Evolutionary conservation across 2,797 vertebrate genomes (phyloP).

Genomic region (Arrhamphus sclerolepis): DNA sequence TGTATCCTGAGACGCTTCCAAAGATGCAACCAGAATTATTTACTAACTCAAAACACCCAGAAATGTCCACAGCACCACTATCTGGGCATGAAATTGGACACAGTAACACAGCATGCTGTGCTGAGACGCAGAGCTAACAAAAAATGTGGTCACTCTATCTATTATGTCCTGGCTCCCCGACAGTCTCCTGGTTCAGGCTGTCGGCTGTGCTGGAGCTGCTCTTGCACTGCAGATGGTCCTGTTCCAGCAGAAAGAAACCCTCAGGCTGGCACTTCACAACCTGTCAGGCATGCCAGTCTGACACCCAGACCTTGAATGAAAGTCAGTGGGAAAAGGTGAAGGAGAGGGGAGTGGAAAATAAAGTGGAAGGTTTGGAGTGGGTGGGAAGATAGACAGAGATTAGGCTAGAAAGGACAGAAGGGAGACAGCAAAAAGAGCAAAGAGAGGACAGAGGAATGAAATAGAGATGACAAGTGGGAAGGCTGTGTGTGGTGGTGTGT

Average conservation of each 20-base stretch:
- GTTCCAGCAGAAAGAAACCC: conserved; percentile 42
- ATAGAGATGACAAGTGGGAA: conserved; percentile 26
- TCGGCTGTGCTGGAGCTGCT: conserved; percentile 3
- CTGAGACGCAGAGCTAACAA: conserved; percentile 2
- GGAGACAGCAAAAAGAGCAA: conserved; percentile 12
- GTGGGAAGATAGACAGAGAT: conserved; percentile 14
- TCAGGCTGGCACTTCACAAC: conserved; percentile 51
- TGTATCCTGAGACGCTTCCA: no score
- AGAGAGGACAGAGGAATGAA: conserved; percentile 7
- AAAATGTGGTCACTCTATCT: not conserved
- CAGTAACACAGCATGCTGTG: conserved; percentile 6
- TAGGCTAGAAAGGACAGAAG: not conserved
- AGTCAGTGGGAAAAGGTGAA: conserved; percentile 17
- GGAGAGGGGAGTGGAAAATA: not conserved
- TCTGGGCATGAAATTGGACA: conserved; percentile 1
- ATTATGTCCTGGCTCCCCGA: conserved; percentile 6
- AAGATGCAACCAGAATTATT: no score
- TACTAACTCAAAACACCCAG: conserved; percentile 10
- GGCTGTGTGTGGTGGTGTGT: conserved; percentile 22
- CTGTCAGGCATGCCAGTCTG: conserved; percentile 53
- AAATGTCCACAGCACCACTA: conserved; percentile 10
- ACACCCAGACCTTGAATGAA: conserved; percentile 31
- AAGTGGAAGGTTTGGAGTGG: not conserved
- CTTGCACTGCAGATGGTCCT: conserved; percentile 43
- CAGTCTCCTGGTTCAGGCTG: conserved; percentile 1